Base-by-base conservation (phyloP, 2,888 invertebrate genomes). In the Esperia sulphurella region DNA sequence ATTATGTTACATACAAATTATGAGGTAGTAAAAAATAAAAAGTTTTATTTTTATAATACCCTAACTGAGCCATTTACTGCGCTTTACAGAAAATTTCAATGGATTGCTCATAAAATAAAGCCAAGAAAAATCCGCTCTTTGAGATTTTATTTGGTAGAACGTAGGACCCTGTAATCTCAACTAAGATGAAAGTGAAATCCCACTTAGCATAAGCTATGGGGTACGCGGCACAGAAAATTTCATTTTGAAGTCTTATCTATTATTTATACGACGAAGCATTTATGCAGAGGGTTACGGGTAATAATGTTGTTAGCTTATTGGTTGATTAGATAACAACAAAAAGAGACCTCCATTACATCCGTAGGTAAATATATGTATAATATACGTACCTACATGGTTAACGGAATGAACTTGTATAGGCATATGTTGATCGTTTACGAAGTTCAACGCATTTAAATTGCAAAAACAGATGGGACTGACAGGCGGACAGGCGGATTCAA, bases 121-220 rank as follows among this genome's bases (percentile, higher is more conserved):
- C 21, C 21, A 53, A 63, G 65, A 65, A 62, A 63, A 57, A 59
- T 54, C 54, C 58, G 56, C 50, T 52, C 55, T 54, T 53, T 59
- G 52, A 69, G 59, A 61, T 61, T 52, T 59, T 64, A 59, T 60
- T 57, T 58, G 14, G 39, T 14, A 58, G 58, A 66, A 53, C 67
- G 39, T 14, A 58, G 58, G 66, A 53, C 67, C 64, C 70, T 75
- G 65, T 77, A 71, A 78, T 81, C 73, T 68, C 63, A 71, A 72
- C 68, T 65, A 67, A 78, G 68, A 79, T 78, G 73, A 79, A 75
- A 75, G 69, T 60, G 67, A 63, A 70, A 72, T 74, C 71, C 72
- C 71, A 64, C 66, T 81, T 79, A 74, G 67, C 78, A 77, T 79
- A 79, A 79, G 71, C 73, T 74, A 55, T 58, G 58, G 57, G 58